Evolutionary conservation across 2,888 invertebrate species (phyloP).

Genomic region (Colletes collaris): DNA sequence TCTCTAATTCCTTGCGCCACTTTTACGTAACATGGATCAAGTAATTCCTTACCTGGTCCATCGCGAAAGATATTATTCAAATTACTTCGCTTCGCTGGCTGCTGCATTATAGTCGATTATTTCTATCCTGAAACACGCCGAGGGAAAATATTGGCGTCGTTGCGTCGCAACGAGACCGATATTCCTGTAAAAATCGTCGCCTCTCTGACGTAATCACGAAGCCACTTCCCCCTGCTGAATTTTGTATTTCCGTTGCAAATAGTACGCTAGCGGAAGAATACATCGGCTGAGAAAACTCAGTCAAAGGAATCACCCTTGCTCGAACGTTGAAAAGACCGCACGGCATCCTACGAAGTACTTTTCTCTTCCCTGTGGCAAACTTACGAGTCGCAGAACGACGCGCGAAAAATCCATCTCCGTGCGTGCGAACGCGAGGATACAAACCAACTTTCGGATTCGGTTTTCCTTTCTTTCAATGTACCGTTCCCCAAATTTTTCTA

Average conservation of each 20-base stretch:
- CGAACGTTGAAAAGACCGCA: conserved; percentile 47
- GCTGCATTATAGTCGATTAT: conserved; percentile 43
- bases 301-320: conserved; percentile 59
- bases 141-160: conserved; percentile 58
- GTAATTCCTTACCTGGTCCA: too few species aligned
- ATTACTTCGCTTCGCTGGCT: background rate
- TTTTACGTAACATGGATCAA: too few species aligned
- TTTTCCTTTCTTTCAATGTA: conserved; percentile 5
- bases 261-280: conserved; percentile 32
- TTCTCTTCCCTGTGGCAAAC: conserved; percentile 37
- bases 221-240: conserved; percentile 57
- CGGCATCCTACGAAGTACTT: conserved; percentile 52
- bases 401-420: conserved; percentile 37
- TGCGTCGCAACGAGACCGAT: background rate
- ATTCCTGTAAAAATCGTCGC: conserved; percentile 49
- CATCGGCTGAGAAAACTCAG: conserved; percentile 51
- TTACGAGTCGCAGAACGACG: conserved; percentile 36
- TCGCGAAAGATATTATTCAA: too few species aligned
- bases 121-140: conserved; percentile 46
- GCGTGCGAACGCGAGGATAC: conserved; percentile 21
- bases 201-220: conserved; percentile 53
- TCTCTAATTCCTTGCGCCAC: too few species aligned
- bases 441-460: conserved; percentile 50
- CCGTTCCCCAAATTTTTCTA: too few species aligned
- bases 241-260: conserved; percentile 62